Evolutionary conservation across 2,797 vertebrate genomes (phyloP), one percentile per base, ranked within the genome.

Genomic region (Rhinatrema bivittatum): DNA sequence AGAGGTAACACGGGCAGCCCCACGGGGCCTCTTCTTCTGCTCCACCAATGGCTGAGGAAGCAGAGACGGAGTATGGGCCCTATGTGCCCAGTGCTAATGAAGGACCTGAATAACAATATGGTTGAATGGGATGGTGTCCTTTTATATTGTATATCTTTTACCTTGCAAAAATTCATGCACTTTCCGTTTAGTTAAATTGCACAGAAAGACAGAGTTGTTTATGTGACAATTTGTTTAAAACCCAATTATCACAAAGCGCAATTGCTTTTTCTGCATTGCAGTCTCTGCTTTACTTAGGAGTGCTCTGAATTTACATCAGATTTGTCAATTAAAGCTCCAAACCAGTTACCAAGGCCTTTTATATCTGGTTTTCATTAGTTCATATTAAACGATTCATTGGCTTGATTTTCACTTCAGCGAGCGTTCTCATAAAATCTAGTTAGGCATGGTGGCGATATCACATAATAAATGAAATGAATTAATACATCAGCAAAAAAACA

Each of bases 311-410:
- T 77, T 66, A 58, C 50, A 73, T 53, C 49, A 36, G 31, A 36
- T 71, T n/a, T 68, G 62, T 68, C 65, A 75, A 81, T 78, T 80
- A 78, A 75, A 74, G 42, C 51, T 67, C 55, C 47, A 67, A 63
- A 70, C 66, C 52, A 71, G 55, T 78, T 70, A 51, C 53, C 66
- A 71, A 76, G 76, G 52, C 38, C 55, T 74, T 78, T 76, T 77
- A 55, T 76, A 74, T 68, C 70, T 74, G 57, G 47, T 70, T 78
- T 82, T 80, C 74, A 77, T 82, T 81, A 82, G 76, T 71, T 76
- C 65, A 53, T 71, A 79, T 81, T 74, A 79, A 79, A 71, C 51
- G 52, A 79, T 74, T 78, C 72, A 54, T 68, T 74, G 78, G 50
- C 55, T 62, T 65, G 61, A 66, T 76, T 77, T 73, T 79, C 76